A percentile compares a stretch with the other conserved stretches of the same genome.
These are phyloP conservation scores for Bombus affinis DNA, from an alignment of 1,140 invertebrate genomes.

Conservation along the genomic window DNA sequence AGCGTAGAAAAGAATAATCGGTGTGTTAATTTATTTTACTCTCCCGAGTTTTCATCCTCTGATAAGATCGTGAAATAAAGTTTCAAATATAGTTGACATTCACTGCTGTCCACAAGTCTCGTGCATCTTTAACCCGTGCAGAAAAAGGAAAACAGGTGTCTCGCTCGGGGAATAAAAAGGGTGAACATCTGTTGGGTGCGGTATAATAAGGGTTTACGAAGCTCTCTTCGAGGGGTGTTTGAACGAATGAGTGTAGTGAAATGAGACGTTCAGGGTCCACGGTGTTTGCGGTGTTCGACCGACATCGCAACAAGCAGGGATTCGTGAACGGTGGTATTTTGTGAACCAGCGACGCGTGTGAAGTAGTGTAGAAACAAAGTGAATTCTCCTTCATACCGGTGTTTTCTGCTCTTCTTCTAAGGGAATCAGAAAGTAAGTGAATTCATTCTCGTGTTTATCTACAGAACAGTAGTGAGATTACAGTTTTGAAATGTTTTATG, in stretches of 20 bases:
- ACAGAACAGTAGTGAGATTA: too few relatives aligned
- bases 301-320: not conserved
- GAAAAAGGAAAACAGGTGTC: constrained; percentile 15
- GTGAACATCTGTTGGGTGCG: not conserved
- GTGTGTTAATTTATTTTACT: too few relatives aligned
- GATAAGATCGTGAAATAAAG: too few relatives aligned
- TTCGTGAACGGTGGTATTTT: constrained; percentile 1
- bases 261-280: constrained; percentile 35
- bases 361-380: not conserved
- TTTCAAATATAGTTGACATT: too few relatives aligned
- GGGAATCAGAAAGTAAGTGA: not conserved
- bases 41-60: too few relatives aligned
- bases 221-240: not conserved
- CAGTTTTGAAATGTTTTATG: too few relatives aligned
- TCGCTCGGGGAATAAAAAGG: not conserved
- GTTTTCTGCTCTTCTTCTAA: not conserved
- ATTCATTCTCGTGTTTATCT: not conserved
- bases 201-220: not conserved
- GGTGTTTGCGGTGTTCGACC: not conserved
- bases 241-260: constrained; percentile 12
- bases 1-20: too few relatives aligned
- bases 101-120: not conserved
- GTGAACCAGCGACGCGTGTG: constrained; percentile 3
- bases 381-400: not conserved
- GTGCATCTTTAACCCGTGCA: not conserved